Percentiles rank a stretch among this genome's conserved stretches.
Conservation (phyloP, 2,888 invertebrate genomes). For the Myopa tessellatipennis region DNA sequence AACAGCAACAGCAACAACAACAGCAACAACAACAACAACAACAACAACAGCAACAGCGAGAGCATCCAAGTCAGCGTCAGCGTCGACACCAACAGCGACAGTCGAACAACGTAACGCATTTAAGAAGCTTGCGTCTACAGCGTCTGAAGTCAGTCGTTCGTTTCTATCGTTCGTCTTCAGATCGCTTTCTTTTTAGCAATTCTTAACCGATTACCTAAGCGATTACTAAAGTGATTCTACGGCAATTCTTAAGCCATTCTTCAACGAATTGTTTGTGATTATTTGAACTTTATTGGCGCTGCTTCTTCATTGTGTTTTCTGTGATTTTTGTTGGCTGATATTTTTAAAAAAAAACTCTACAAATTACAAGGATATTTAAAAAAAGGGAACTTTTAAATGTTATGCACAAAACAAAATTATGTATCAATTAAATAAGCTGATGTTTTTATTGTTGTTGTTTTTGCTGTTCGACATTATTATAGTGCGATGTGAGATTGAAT, state of each 20-base stretch:
- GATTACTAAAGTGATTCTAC: not conserved
- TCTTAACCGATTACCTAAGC: not conserved
- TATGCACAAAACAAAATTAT: not conserved
- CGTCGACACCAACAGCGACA: not conserved
- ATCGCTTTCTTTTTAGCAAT: constrained; percentile 38
- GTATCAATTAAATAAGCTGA: constrained; percentile 15
- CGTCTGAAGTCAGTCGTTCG: constrained; percentile 60
- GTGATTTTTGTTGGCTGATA: not conserved
- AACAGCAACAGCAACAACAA: not conserved
- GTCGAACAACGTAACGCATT: constrained; percentile 50
- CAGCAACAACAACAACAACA: constrained; percentile 1
- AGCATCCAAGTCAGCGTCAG: not conserved
- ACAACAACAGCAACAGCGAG: not conserved
- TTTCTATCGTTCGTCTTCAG: constrained; percentile 59
- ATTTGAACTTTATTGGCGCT: not conserved
- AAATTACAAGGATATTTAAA: not conserved
- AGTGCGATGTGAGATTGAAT: constrained; percentile 67
- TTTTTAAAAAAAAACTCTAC: not conserved
- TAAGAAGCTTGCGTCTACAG: constrained; percentile 61
- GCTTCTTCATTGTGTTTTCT: not conserved
- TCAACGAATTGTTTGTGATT: not conserved
- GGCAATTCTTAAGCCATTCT: not conserved
- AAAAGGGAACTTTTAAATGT: not conserved
- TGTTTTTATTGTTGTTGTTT: constrained; percentile 1
- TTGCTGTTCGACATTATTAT: not conserved